Base-by-base conservation (phyloP, 2,113 vertebrate species). In the Charina bottae region DNA sequence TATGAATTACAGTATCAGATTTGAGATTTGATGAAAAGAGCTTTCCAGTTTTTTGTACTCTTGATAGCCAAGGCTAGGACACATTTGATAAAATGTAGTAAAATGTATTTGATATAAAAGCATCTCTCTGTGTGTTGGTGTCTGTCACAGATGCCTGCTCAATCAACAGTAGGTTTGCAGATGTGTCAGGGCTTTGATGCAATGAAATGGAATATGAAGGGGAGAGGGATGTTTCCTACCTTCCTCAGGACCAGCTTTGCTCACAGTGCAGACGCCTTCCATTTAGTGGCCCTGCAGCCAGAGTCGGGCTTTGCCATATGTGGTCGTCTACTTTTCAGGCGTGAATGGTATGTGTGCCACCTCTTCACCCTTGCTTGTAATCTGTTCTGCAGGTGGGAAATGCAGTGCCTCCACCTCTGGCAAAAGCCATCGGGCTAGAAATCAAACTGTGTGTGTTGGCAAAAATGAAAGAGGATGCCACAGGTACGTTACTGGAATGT, bases 381-480 rank as follows among this genome's bases (percentile, higher is more conserved):
- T 6, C 0, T 84, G 9, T 84, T 26, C 90, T 11, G 0, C 94
- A 99, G 99, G 98, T 99, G 53, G 99, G 99, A 15, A 99, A 99
- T 0, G 99, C 99, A 0, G 99, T 99, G 91, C 99, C 99, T 0
- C 99, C 99, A 0, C 99, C 99, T 0, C 98, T 99, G 28, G 98
- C 99, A 90, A 99, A 98, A 97, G 98, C 99, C 97, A 99, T 99
- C 0, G 99, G 99, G 42, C 89, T 98, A 92, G 98, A 99, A 97
- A 96, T 99, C 90, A 99, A 98, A 95, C 96, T 94, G 46, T 99
- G 99, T 33, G 92, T 98, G 89, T 11, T 97, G 91, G 97, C 97
- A 28, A 98, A 95, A 91, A 96, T 98, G 12, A 98, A 97, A 78
- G 98, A 98, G 90, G 97, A 97, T n/a, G 93, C 87, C n/a, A 94